phyloP scores from a whole-genome alignment of 2,888 invertebrate genomes.

The Erpobdella octoculata region DNA sequence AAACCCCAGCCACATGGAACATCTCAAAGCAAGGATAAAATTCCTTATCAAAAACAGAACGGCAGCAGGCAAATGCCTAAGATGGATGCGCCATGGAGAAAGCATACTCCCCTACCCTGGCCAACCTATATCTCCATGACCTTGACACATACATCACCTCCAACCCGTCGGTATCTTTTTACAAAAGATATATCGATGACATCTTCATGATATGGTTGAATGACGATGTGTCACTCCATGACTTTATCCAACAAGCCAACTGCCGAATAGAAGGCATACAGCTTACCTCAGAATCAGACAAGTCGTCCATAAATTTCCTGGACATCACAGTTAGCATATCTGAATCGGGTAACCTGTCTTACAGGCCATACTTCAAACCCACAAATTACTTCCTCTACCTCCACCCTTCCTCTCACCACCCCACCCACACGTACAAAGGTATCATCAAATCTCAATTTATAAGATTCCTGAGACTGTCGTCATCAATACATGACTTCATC shows the following conservation, averaged over 20 bases:
- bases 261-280: background rate
- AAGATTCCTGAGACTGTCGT: no score
- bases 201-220: background rate
- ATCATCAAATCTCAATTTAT: background rate
- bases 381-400: background rate
- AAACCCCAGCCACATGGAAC: no score
- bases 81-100: slow-evolving; percentile 7
- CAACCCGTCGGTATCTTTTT: background rate
- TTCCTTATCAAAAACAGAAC: no score
- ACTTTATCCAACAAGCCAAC: background rate
- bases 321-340: background rate
- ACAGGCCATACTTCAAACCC: background rate
- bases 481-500: no score
- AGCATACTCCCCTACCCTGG: background rate
- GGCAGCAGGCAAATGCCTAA: no score
- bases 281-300: background rate
- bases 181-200: background rate
- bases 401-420: background rate
- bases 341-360: background rate
- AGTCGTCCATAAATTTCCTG: background rate
- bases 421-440: background rate
- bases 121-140: background rate
- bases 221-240: background rate
- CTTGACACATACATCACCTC: background rate
- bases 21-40: no score